phyloP scores from a whole-genome alignment of 2,797 vertebrate species.

The Zenarchopterus dispar region DNA sequence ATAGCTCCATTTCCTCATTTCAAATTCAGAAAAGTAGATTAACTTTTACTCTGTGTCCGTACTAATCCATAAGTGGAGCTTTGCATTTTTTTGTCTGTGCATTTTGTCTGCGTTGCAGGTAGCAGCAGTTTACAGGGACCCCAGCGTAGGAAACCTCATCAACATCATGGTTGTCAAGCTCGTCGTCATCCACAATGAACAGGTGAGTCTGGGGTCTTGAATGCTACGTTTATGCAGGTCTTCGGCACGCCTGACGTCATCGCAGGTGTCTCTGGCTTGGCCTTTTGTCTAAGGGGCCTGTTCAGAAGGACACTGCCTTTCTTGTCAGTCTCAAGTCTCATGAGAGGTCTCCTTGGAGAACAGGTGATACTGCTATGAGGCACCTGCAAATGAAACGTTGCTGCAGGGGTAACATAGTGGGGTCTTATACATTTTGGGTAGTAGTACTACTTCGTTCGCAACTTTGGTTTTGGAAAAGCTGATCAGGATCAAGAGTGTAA shows the following conservation, averaged over 20 bases:
- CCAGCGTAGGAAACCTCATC: slow-evolving; percentile 97
- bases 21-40: not conserved
- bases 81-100: slow-evolving; percentile 74
- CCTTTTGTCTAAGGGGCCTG: slow-evolving; percentile 40
- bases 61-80: slow-evolving; percentile 55
- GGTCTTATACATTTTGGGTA: not conserved
- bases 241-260: slow-evolving; percentile 52
- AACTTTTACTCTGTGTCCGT: not conserved
- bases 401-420: slow-evolving; percentile 7
- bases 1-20: slow-evolving; percentile 12
- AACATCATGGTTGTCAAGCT: slow-evolving; percentile 96
- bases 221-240: slow-evolving; percentile 28
- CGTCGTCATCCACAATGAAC: slow-evolving; percentile 92
- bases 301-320: slow-evolving; percentile 60
- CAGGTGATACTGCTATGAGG: slow-evolving; percentile 41
- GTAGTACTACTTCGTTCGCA: too few species aligned
- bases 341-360: slow-evolving; percentile 49
- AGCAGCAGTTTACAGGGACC: slow-evolving; percentile 94
- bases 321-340: slow-evolving; percentile 62
- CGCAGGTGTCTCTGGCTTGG: slow-evolving; percentile 64
- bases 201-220: slow-evolving; percentile 82
- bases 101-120: slow-evolving; percentile 86
- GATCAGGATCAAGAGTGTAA: too few species aligned
- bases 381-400: slow-evolving; percentile 50
- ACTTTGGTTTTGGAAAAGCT: too few species aligned